Evolutionary conservation across 2,113 vertebrate species (phyloP), one percentile per base, ranked within the genome.

Genomic region (Craseonycteris thonglongyai): DNA sequence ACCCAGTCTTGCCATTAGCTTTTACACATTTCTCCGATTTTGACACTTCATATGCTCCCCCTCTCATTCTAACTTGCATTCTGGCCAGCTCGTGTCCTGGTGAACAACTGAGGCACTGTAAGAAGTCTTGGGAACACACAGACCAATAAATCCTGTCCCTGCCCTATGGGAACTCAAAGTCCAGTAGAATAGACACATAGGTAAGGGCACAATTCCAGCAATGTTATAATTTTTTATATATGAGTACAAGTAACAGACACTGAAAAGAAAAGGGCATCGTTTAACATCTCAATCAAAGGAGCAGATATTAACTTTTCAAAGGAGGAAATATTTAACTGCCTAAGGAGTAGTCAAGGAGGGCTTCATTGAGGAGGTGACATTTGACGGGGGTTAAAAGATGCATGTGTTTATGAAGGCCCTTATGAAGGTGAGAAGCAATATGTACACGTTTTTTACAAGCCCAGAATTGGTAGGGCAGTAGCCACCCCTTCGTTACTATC

Each of bases 41-140:
- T 61, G 33, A 35, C 1, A 24, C 47, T 49, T 59, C 6, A 2
- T 1, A 30, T 2, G 1, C 14, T 9, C 4, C 24, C 12, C 24
- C 16, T 35, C 26, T 93, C 42, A 3, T 95, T 72, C 16, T 30
- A 58, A 38, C 65, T 33, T 68, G 28, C 10, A 40, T n/a, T 84
- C 33, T 28, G 71, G 69, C 61, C 42, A 49, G 42, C 3, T 58
- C 21, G 24, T 65, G 86, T 92, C n/a, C 51, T 38, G 47, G 54
- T 5, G 18, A 89, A 47, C 35, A 68, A 74, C 0, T 15, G 14
- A 81, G 71, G 42, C n/a, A 14, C 49, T 7, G 0, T 10, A 12
- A 42, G 45, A 72, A 74, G 42, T 3, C 63, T 14, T 5, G 69
- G 38, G 42, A 47, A 83, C 22, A n/a, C 40, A 56, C 24, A 87